Evolutionary conservation across 2,797 vertebrate genomes (phyloP).

Genomic region (Podarcis lilfordi): DNA sequence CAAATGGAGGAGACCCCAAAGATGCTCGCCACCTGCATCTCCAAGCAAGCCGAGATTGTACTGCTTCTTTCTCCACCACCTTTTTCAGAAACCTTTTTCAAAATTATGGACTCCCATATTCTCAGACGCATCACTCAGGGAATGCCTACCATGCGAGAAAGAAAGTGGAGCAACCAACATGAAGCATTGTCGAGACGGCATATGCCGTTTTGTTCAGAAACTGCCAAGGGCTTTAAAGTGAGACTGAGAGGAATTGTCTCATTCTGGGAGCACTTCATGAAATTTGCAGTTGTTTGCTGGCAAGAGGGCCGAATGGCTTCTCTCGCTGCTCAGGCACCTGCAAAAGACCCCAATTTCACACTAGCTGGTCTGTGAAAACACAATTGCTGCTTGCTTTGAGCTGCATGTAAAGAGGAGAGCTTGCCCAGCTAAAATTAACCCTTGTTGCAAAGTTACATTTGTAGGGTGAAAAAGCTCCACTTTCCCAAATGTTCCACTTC

Average conservation of each 20-base stretch:
- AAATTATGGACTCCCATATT: neutral
- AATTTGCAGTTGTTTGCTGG: constrained; percentile 6
- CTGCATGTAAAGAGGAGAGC: neutral
- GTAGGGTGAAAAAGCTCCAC: neutral
- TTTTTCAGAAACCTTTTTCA: neutral
- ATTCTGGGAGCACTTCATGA: neutral
- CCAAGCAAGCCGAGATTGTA: neutral
- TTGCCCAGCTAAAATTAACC: constrained; percentile 22
- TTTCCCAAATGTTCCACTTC: neutral
- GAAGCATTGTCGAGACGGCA: neutral
- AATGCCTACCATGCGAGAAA: neutral
- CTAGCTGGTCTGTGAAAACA: constrained; percentile 26
- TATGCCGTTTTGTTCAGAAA: neutral
- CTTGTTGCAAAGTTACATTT: constrained; percentile 15
- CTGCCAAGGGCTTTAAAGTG: neutral
- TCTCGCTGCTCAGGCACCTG: constrained; percentile 1
- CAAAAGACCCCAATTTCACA: constrained; percentile 21
- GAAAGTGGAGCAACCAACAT: neutral
- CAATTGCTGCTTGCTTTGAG: neutral
- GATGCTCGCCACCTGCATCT: neutral
- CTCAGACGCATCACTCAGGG: neutral
- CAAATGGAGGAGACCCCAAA: neutral
- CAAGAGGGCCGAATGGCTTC: neutral
- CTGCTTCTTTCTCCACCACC: neutral
- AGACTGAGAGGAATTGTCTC: neutral